Evolutionary conservation across 2,888 invertebrate genomes (phyloP), one percentile per base, ranked within the genome.

Genomic region (Margaritifera margaritifera): DNA sequence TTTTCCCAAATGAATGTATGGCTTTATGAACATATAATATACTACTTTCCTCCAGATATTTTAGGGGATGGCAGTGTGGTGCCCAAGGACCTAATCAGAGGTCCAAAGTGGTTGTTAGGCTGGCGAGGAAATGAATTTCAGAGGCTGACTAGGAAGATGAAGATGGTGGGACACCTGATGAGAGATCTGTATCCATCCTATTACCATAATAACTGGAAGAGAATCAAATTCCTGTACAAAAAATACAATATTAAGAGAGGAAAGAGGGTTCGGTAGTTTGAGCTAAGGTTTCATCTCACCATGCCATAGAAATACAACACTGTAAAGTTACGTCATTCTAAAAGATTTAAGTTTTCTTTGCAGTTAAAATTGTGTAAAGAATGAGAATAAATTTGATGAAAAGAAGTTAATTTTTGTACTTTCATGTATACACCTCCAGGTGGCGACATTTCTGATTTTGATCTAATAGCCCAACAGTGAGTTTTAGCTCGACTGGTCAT

Each of bases 41-140:
- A 24, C 11, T 42, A 11, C 42, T 11, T 42, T 42, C 42, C 11
- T 42, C 42, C 80, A 91, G 92, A 99, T 89, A 97, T 99, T 70
- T 92, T 99, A 64, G 98, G 98, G 2, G 93, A 94, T 85, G 95
- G 95, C 52, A 92, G 92, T 22, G 80, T 94, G 8, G 95, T 97
- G 88, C 98, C 98, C 0, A 94, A 94, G 0, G 94, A 93, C 87
- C 93, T 97, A 20, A 89, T 96, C 20, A 93, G 94, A 72, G 93
- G 97, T 8, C 98, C 98, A 0, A 90, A 92, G 0, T 99, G 98
- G 98, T 91, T 99, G 53, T 92, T 95, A 82, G 98, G 98, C 62
- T 94, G 96, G 61, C 92, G 92, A 22, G 97, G 96, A 0, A 94
- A 95, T 86, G 97, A 98, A 90, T 95, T 87, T 59, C 87, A 87